Evolutionary conservation across 2,113 vertebrate genomes (phyloP), one percentile per base, ranked within the genome.

Genomic region (Eulemur rufifrons): DNA sequence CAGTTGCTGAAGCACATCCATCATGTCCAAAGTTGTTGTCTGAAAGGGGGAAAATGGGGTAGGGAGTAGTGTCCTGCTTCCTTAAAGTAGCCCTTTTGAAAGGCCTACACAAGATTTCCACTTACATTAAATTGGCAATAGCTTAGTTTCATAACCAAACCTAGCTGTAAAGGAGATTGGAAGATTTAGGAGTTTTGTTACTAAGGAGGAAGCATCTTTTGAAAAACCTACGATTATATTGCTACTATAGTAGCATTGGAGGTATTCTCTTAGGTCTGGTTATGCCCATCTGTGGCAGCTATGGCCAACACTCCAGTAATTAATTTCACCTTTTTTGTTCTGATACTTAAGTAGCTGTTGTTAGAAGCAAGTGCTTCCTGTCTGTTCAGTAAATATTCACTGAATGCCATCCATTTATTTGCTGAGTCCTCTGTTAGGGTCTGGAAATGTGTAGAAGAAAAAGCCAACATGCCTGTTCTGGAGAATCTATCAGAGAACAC

Each of bases 161-260:
- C 25, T 94, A 32, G 32, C 59, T 94, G 27, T 8, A 29, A 17
- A 95, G 76, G 27, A 83, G 20, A 9, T 86, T 93, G 69, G 21
- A 81, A 90, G 92, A 84, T 94, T 63, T 50, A 89, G 52, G 73
- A 86, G 37, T 87, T 86, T 91, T 88, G 15, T 66, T 89, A 88
- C 8, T 61, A 54, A 93, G 59, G 86, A 93, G 59, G 42, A 95
- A 45, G 21, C n/a, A 64, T 83, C 23, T 94, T 94, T 93, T 96
- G 59, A 82, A 94, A 97, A 89, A 68, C 64, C 17, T 54, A 21
- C 27, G 74, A 0, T 89, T 59, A 23, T 25, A 37, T 12, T 87
- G 47, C 20, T 78, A 71, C 17, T 6, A 0, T 61, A 39, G 34
- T 25, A 92, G 61, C 13, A 42, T 6, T 71, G 21, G 64, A 63